Conservation (phyloP, 2,113 vertebrate species). For the Nycticryphes semicollaris region DNA sequence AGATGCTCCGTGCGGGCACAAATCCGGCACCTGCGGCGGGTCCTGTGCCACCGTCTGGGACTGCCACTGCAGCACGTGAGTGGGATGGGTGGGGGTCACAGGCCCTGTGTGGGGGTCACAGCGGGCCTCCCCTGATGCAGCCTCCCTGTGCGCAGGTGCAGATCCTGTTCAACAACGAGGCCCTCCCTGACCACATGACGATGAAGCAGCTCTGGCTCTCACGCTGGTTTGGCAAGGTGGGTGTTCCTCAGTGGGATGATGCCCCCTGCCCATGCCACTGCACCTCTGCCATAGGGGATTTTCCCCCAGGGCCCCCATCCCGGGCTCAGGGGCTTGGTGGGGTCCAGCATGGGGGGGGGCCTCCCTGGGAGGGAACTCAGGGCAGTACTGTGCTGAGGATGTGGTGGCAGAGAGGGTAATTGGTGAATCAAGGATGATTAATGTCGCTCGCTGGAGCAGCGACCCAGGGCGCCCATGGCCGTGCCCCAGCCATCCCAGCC, state of each 20-base stretch:
- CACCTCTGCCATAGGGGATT: not conserved
- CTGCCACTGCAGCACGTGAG: slow-evolving; percentile 89
- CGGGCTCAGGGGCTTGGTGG: fast-evolving
- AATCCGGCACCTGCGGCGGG: slow-evolving; percentile 90
- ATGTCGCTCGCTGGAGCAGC: not conserved
- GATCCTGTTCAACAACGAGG: slow-evolving; percentile 76
- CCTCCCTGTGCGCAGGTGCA: slow-evolving; percentile 54
- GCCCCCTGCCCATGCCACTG: not conserved
- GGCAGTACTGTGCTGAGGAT: too few species aligned
- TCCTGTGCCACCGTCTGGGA: slow-evolving; percentile 89
- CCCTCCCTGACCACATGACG: slow-evolving; percentile 81
- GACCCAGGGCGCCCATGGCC: not conserved
- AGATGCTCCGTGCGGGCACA: slow-evolving; percentile 93
- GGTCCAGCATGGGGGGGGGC: too few species aligned
- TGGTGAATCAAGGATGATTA: not conserved
- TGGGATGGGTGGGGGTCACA: not conserved
- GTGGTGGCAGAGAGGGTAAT: fast-evolving
- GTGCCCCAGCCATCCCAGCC: not conserved
- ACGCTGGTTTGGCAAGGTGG: slow-evolving; percentile 81
- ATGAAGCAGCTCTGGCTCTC: slow-evolving; percentile 84
- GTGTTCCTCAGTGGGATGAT: not conserved
- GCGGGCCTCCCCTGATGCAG: not conserved
- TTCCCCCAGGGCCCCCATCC: not conserved
- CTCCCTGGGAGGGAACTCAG: fast-evolving
- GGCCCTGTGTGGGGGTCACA: fast-evolving